Evolutionary conservation across 2,888 invertebrate species (phyloP).

Genomic region (Cheilosia urbana): DNA sequence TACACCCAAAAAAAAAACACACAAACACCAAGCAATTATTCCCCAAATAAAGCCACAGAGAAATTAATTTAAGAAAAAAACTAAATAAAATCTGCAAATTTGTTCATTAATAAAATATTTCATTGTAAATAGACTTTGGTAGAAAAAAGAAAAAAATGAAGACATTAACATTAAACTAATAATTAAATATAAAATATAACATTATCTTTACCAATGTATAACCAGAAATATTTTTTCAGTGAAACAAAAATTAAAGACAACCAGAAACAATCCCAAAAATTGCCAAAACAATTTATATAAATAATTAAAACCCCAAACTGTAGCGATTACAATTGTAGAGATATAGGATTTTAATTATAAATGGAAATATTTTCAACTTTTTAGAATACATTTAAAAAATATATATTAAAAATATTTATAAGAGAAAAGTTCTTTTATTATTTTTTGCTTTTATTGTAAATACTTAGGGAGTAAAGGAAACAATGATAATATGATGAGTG

Average conservation of each 20-base stretch:
- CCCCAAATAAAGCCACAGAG: neutral
- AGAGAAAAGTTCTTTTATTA: neutral
- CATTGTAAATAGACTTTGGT: constrained; percentile 32
- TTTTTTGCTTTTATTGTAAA: constrained; percentile 53
- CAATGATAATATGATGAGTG: constrained; percentile 5
- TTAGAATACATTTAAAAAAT: constrained; percentile 36
- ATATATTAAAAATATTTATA: constrained; percentile 26
- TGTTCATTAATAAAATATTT: constrained; percentile 1
- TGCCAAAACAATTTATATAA: constrained; percentile 44
- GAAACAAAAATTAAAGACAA: constrained; percentile 22
- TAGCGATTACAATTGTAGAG: constrained; percentile 42
- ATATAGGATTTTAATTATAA: constrained; percentile 33
- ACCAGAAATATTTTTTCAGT: constrained; percentile 61
- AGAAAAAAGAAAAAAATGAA: neutral
- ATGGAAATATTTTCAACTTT: constrained; percentile 37
- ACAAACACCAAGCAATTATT: neutral
- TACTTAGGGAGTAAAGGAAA: constrained; percentile 35
- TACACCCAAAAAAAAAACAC: neutral
- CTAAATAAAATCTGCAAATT: neutral
- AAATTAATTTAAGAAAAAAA: neutral
- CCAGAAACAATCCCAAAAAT: constrained; percentile 51
- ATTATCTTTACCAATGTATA: constrained; percentile 27
- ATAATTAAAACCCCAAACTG: neutral
- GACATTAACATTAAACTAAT: neutral
- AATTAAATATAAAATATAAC: neutral